A percentile compares a stretch with the other conserved stretches of the same genome.
Conservation (phyloP, 2,113 vertebrate genomes). For the Elgaria multicarinata region DNA sequence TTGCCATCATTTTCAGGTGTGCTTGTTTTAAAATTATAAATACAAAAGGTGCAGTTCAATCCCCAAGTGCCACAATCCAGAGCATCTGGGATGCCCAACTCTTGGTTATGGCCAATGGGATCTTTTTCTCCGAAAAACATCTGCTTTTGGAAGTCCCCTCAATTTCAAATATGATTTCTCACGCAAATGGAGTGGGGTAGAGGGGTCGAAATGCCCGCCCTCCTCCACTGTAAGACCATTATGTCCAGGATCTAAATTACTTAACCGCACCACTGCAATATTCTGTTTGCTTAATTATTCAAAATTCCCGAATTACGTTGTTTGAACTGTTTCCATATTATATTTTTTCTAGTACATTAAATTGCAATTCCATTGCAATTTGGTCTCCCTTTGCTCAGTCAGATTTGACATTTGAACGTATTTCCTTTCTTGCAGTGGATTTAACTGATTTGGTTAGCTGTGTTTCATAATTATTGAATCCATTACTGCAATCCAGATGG, state of each 20-base stretch:
- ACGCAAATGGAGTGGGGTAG: neutral
- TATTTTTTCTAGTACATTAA: neutral
- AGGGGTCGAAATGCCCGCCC: too few species aligned
- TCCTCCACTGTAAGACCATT: too few species aligned
- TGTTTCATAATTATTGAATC: neutral
- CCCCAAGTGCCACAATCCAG: neutral
- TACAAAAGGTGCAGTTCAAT: rapidly evolving
- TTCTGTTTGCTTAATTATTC: too few species aligned
- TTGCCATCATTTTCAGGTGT: neutral
- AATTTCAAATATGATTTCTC: neutral
- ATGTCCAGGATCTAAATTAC: too few species aligned
- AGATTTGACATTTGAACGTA: neutral
- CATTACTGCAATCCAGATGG: neutral
- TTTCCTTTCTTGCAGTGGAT: neutral
- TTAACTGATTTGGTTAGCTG: neutral
- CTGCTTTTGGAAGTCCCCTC: neutral
- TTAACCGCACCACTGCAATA: too few species aligned
- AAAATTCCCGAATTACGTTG: neutral
- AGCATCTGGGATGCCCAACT: constrained; percentile 44
- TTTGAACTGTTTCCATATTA: neutral
- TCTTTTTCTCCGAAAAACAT: neutral
- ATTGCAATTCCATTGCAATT: neutral
- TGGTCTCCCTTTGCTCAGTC: neutral
- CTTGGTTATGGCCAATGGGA: too few species aligned
- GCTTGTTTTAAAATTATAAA: neutral